Evolutionary conservation across 2,888 invertebrate species (phyloP), one percentile per base, ranked within the genome.

Genomic region (Macaria liturata): DNA sequence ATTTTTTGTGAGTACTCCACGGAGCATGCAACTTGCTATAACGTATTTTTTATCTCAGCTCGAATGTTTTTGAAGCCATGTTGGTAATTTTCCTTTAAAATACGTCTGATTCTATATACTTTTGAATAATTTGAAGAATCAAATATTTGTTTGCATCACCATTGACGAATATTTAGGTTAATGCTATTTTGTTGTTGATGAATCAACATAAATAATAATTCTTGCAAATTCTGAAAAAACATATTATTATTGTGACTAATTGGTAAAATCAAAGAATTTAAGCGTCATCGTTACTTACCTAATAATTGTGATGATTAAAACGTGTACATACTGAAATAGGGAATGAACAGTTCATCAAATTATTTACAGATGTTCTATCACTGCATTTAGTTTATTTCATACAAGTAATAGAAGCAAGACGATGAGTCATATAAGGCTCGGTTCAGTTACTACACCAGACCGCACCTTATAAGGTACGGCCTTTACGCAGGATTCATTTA

Each of bases 401-500:
- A 88, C 85, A 78, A 88, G 85, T 86, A 88, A 88, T 85, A 82
- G 31, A 60, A 52, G 46, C 83, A 72, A 78, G 78, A 77, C 80
- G 76, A 74, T 90, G 90, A 91, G 80, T 89, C 89, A 89, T 76
- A 75, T 75, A 80, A 80, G 84, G 82, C 81, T 74, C 72, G 80
- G 78, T 81, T 80, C 78, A 75, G 65, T 85, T 87, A 83, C 83
- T 79, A 81, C 86, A 83, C 79, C 77, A 76, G 75, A 83, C 83
- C 76, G 61, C 71, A 68, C 91, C 91, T 78, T 88, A 82, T 89
- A 88, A 66, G 90, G 91, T 68, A 70, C 72, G 88, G 86, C 89
- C 90, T 89, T 90, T 88, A 66, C 68, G 53, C 84, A 79, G 82
- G 81, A 84, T 82, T 79, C 86, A 84, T 88, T 79, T 89, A 88